phyloP scores from a whole-genome alignment of 2,797 vertebrate species.

The Hapalemur alaotrensis region DNA sequence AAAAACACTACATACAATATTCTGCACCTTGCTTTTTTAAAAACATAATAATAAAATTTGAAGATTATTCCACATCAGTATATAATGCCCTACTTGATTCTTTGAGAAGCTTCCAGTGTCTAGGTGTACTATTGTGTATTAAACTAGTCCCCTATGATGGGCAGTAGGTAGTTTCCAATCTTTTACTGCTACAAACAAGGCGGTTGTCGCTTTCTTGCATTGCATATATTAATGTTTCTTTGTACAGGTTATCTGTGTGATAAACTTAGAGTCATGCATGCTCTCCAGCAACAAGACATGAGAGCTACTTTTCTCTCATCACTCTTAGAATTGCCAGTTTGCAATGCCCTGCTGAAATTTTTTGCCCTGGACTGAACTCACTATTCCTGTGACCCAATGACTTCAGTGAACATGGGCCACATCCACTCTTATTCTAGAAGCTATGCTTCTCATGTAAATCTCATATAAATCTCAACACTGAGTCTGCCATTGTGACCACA shows the following conservation, averaged over 20 bases:
- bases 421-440: background rate
- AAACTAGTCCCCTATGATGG: background rate
- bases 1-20: background rate
- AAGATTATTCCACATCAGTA: background rate
- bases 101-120: background rate
- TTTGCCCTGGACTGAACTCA: background rate
- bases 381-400: background rate
- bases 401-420: background rate
- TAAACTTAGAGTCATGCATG: background rate
- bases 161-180: no score
- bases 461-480: background rate
- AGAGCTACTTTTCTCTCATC: background rate
- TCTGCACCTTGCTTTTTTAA: background rate
- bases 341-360: background rate
- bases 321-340: background rate
- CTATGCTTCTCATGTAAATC: background rate
- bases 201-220: background rate
- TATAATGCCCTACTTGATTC: background rate
- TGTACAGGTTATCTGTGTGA: background rate
- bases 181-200: background rate
- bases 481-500: background rate
- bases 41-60: background rate
- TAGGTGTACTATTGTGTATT: background rate
- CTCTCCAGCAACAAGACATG: accelerated
- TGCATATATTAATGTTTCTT: background rate